Evolutionary conservation across 2,113 vertebrate genomes (phyloP).

Genomic region (Loxodonta africana): DNA sequence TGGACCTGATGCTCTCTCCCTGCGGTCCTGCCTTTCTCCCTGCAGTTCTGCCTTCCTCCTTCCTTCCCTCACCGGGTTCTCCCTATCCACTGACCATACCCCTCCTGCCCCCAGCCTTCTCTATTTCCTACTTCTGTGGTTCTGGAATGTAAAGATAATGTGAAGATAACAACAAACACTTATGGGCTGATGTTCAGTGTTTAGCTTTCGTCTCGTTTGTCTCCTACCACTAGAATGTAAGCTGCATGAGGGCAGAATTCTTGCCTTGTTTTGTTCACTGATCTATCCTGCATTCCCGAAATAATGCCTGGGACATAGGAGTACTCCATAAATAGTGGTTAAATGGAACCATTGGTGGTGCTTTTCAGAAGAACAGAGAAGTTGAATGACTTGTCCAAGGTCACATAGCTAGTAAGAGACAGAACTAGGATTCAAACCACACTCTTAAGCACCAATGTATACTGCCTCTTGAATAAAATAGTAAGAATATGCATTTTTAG

Average conservation of each 20-base stretch:
- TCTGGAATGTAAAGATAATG: fast-evolving
- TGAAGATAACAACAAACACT: fast-evolving
- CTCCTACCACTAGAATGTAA: background rate
- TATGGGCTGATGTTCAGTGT: fast-evolving
- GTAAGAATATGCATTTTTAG: background rate
- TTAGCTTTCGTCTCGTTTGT: no score
- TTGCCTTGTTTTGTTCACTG: background rate
- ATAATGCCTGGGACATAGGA: background rate
- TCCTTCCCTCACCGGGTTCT: background rate
- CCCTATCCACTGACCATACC: background rate
- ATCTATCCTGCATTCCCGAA: background rate
- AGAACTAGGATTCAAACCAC: background rate
- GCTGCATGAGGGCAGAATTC: fast-evolving
- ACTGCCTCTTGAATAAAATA: background rate
- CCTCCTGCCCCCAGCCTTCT: background rate
- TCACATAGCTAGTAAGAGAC: background rate
- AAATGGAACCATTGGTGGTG: background rate
- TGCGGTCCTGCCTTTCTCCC: background rate
- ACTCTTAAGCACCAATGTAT: no score
- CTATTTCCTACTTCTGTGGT: fast-evolving
- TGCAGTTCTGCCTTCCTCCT: background rate
- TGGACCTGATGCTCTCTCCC: background rate
- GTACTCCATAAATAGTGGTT: fast-evolving
- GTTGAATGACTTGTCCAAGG: background rate
- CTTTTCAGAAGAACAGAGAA: background rate